Evolutionary conservation across 2,113 vertebrate species (phyloP), one percentile per base, ranked within the genome.

Genomic region (Neodon shergylaensis): DNA sequence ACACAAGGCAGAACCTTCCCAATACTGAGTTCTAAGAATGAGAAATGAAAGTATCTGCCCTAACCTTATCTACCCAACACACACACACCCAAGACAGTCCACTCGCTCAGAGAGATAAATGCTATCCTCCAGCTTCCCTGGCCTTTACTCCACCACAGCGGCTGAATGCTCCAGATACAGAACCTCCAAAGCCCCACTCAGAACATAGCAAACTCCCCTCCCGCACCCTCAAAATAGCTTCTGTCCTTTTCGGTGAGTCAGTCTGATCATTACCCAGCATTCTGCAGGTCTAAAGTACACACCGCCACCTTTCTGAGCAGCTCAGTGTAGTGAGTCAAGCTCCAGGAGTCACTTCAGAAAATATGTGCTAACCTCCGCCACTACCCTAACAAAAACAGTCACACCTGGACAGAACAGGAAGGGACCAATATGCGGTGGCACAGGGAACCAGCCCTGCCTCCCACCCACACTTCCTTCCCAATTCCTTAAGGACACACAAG

Each of bases 31-130:
- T 95, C 92, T 82, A 82, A 74, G 72, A 92, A 89, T 61, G 58
- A 94, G 70, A 95, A 88, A 72, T 87, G 83, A 95, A 94, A 82
- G 44, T 21, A 54, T 86, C 76, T 94, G 65, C 19, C 84, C 12
- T 26, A 11, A 84, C 58, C 72, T 91, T 88, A 96, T 70, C 70
- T 36, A 54, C 84, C 33, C 28, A 33, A 90, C 58, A 70, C 28
- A 84, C 17, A 26, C 86, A 72, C 16, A 1, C 73, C 6, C 16
- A 1, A 22, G 89, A 81, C 14, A 84, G 39, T 86, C 47, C 78
- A 81, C 78, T 26, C 70, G 24, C 65, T 94, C 78, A 58, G 26
- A 77, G 70, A 94, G 78, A 88, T 66, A 97, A 91, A 86, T 39
- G 58, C 24, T 49, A 72, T 47, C 84, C 24, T 42, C 44, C 33